Percentiles rank a stretch among this genome's conserved stretches.
These are phyloP conservation scores for Pipistrellus kuhlii DNA, from an alignment of 2,797 vertebrate species.

Conservation along the genomic window DNA sequence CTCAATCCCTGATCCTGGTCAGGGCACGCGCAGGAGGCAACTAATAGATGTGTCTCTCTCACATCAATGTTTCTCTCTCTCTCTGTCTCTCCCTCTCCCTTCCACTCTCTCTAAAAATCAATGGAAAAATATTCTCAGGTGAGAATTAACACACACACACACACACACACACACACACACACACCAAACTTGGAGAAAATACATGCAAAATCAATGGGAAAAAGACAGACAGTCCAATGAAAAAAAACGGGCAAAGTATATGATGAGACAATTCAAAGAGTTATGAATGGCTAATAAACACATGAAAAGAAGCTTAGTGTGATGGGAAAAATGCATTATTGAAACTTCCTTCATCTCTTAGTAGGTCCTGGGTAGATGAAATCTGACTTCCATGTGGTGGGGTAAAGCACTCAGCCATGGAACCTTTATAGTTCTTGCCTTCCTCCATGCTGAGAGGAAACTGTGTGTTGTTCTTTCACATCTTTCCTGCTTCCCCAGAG, in stretches of 20 bases:
- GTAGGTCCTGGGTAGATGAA: neutral
- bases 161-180: neutral
- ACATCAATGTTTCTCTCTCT: neutral
- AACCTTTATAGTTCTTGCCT: neutral
- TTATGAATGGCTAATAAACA: neutral
- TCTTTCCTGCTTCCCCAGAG: neutral
- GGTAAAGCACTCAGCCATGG: neutral
- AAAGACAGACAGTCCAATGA: neutral
- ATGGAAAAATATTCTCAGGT: neutral
- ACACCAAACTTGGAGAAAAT: conserved; percentile 10
- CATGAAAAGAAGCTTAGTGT: neutral
- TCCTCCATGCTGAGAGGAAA: neutral
- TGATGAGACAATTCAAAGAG: conserved; percentile 20
- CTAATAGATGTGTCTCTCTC: neutral
- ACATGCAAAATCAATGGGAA: neutral
- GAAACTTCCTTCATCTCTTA: neutral
- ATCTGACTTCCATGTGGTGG: neutral
- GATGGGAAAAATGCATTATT: neutral
- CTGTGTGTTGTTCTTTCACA: neutral
- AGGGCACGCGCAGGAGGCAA: neutral
- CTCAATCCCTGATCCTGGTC: neutral
- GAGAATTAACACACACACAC: no score
- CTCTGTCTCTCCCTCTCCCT: neutral
- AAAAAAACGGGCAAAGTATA: neutral
- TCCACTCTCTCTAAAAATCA: neutral